Evolutionary conservation across 2,113 vertebrate species (phyloP).

Genomic region (Mixornis gularis): DNA sequence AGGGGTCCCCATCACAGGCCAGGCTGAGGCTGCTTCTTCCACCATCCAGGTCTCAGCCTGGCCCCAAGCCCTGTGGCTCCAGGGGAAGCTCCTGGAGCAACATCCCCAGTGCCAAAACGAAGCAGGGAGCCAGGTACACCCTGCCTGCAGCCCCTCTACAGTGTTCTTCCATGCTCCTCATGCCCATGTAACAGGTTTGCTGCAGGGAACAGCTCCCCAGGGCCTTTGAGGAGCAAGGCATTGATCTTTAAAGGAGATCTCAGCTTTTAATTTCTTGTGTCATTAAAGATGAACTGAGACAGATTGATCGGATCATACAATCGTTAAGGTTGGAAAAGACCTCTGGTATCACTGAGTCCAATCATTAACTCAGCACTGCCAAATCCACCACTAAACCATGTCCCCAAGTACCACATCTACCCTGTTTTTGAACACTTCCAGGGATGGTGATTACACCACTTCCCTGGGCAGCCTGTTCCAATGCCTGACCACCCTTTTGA

Average conservation of each 20-base stretch:
- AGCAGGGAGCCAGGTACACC: accelerated
- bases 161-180: accelerated
- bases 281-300: background rate
- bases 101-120: background rate
- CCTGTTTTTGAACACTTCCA: background rate
- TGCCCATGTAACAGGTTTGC: background rate
- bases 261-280: background rate
- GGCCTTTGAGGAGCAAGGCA: background rate
- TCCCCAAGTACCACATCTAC: background rate
- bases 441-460: background rate
- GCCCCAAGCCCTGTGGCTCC: background rate
- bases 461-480: background rate
- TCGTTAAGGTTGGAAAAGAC: background rate
- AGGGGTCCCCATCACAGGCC: accelerated
- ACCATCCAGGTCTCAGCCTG: background rate
- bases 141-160: background rate
- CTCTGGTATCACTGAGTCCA: background rate
- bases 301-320: background rate
- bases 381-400: background rate
- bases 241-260: background rate
- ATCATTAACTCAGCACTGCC: background rate
- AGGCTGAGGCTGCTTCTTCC: background rate
- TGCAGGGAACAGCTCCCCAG: background rate
- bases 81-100: background rate
- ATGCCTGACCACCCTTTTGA: background rate